Evolutionary conservation across 2,113 vertebrate genomes (phyloP).

Genomic region (Gracilinanus agilis): DNA sequence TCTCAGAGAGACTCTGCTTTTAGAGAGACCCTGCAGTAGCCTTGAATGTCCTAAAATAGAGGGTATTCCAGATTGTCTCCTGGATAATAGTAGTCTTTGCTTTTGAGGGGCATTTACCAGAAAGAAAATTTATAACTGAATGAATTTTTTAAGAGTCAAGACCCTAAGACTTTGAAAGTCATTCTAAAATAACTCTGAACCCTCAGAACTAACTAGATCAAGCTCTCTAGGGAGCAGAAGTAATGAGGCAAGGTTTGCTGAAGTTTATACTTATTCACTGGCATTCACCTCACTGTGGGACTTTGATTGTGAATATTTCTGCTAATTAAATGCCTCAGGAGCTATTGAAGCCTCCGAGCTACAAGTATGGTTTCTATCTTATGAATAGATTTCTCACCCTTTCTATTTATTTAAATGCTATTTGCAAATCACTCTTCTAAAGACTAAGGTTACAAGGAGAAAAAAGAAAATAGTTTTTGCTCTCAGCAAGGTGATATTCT

Average conservation of each 20-base stretch:
- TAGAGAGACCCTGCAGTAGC: too few relatives aligned
- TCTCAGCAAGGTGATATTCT: too few relatives aligned
- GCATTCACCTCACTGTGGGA: neutral
- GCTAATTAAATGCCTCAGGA: slow-evolving; percentile 6
- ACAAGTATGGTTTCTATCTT: neutral
- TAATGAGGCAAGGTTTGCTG: slow-evolving; percentile 36
- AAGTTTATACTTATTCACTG: neutral
- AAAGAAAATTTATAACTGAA: too few relatives aligned
- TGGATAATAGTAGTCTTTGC: too few relatives aligned
- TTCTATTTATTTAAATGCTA: slow-evolving; percentile 1
- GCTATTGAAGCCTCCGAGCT: neutral
- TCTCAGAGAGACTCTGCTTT: too few relatives aligned
- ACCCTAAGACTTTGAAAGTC: neutral
- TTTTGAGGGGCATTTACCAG: too few relatives aligned
- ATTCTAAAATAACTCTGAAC: neutral
- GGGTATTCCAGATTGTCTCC: too few relatives aligned
- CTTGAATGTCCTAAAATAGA: too few relatives aligned
- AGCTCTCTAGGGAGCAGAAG: neutral
- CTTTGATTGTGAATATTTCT: slow-evolving; percentile 11
- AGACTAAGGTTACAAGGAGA: too few relatives aligned
- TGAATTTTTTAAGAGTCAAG: neutral
- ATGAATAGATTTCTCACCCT: neutral
- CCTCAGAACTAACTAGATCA: neutral
- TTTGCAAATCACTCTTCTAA: too few relatives aligned
- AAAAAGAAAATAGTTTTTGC: too few relatives aligned